Evolutionary conservation across 2,797 vertebrate genomes (phyloP), one percentile per base, ranked within the genome.

Genomic region (Pelochelys cantorii): DNA sequence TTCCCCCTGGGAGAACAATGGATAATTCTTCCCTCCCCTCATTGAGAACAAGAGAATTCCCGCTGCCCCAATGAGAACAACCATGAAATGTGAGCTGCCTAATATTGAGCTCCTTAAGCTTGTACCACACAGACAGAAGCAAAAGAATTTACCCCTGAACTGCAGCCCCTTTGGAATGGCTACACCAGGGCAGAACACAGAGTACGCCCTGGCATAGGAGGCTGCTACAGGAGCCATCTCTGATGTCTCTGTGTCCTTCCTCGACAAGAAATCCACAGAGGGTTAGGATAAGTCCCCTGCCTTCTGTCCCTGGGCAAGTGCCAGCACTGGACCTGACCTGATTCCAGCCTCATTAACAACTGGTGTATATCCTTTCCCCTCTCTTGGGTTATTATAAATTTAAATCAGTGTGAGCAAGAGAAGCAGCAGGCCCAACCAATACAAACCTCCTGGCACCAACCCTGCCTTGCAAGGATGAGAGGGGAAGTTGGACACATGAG

Each of bases 381-480:
- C 10, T 77, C 31, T 15, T 29, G 71, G 59, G 52, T 31, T 91
- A 42, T 22, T 84, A 29, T 83, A 90, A 22, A 48, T 92, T 59
- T 83, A 60, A 13, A n/a, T 7, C 25, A 65, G 78, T 74, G 83
- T 65, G 79, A 88, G 88, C 90, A 93, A 93, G 42, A 42, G 42
- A 83, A 89, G 89, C 84, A 65, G n/a, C 18, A 65, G 34, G 56
- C 82, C 90, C 88, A 80, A 92, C 65, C 54, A n/a, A 77, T 65
- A 54, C 54, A 82, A 68, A 29, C 82, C 52, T 92, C 90, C 92
- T 34, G 84, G 74, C 86, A 3, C 84, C 7, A 77, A 17, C 79
- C 18, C 60, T 74, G 79, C 83, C 54, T 25, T 88, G 82, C 25
- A 27, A 48, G 74, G 82, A 84, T 5, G 34, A 81, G 85, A n/a